Conservation (phyloP, 2,797 vertebrate species). For the Orestias chungarensis region DNA sequence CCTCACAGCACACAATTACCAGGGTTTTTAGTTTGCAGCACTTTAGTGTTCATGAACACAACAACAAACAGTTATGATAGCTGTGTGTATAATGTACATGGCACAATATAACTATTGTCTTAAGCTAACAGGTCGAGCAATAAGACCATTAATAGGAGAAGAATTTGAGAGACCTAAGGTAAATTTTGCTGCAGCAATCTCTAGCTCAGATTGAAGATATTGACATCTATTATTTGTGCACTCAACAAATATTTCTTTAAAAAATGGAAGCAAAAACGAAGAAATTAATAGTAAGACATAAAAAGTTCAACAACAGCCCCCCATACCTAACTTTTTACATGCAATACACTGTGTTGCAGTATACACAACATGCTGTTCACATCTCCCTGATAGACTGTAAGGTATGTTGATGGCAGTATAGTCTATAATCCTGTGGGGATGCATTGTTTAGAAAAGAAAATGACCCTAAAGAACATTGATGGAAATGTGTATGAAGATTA, state of each 20-base stretch:
- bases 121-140: neutral
- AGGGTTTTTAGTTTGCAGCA: neutral
- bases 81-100: too few species aligned
- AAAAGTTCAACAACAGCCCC: neutral
- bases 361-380: too few species aligned
- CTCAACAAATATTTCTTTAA: neutral
- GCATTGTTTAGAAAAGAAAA: neutral
- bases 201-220: neutral
- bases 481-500: neutral
- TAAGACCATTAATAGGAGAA: neutral
- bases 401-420: neutral
- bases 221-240: neutral
- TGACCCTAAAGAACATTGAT: neutral
- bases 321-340: too few species aligned
- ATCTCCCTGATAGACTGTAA: neutral
- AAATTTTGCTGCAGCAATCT: neutral
- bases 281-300: neutral
- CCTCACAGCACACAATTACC: constrained; percentile 1
- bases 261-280: neutral
- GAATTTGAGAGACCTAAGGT: neutral
- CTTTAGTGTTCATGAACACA: neutral
- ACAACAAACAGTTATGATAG: neutral
- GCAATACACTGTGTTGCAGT: too few species aligned
- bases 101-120: neutral
- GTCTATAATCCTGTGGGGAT: neutral